These are phyloP conservation scores for Sycobia sp. DNA, from an alignment of 1,140 invertebrate genomes.

Conservation along the genomic window DNA sequence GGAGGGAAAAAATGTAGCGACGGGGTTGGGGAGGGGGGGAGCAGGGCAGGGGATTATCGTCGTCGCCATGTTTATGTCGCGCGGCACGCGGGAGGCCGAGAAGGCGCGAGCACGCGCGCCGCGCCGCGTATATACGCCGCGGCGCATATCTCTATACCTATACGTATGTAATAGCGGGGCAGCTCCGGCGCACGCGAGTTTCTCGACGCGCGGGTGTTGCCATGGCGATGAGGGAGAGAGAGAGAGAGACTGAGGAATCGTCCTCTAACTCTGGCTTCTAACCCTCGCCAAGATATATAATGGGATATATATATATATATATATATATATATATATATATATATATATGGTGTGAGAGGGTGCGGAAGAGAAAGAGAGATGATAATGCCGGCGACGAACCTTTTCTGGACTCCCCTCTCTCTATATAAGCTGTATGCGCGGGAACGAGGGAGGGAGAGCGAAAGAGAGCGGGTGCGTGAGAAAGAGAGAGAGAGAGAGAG, in stretches of 20 bases:
- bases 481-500: conserved; percentile 56
- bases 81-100: conserved; percentile 44
- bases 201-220: conserved; percentile 50
- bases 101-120: conserved; percentile 35
- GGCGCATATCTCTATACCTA: too few relatives aligned
- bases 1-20: conserved; percentile 7
- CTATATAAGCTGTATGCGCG: too few relatives aligned
- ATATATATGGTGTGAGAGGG: too few relatives aligned
- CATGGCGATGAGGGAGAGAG: conserved; percentile 58
- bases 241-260: conserved; percentile 52
- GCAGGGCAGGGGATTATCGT: conserved; percentile 43
- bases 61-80: conserved; percentile 52
- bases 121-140: too few relatives aligned
- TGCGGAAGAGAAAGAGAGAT: conserved; percentile 39
- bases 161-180: too few relatives aligned
- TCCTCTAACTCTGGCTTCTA: conserved; percentile 51
- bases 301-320: too few relatives aligned
- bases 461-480: conserved; percentile 54
- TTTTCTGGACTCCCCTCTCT: conserved; percentile 15
- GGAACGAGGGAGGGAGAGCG: conserved; percentile 45
- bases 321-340: too few relatives aligned
- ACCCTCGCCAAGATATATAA: conserved; percentile 52
- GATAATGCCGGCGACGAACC: conserved; percentile 48
- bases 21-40: conserved; percentile 18
- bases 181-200: too few relatives aligned